Evolutionary conservation across 2,797 vertebrate species (phyloP).

Genomic region (Aplochiton taeniatus): DNA sequence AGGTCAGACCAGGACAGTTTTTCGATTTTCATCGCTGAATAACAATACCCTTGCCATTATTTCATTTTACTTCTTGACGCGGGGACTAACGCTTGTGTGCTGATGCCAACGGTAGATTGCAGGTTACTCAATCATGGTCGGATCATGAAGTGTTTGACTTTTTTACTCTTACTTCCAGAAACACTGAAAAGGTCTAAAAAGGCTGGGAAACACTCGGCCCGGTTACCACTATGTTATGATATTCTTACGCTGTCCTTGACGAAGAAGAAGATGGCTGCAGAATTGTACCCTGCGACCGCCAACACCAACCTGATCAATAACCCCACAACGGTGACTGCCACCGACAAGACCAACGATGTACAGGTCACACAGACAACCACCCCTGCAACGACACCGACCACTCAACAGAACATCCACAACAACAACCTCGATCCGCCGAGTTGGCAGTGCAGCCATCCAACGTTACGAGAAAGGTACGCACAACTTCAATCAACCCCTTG

Average conservation of each 20-base stretch:
- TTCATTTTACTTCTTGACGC: constrained; percentile 22
- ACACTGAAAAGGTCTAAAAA: constrained; percentile 89
- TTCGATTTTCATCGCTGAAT: neutral
- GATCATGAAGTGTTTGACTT: constrained; percentile 93
- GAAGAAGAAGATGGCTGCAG: constrained; percentile 92
- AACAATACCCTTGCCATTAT: neutral
- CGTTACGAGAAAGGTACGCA: constrained; percentile 89
- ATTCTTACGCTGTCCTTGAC: constrained; percentile 79
- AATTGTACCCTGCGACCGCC: constrained; percentile 81
- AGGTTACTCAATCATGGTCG: constrained; percentile 84
- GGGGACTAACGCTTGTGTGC: constrained; percentile 47
- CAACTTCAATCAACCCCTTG: too few relatives aligned
- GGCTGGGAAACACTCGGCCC: constrained; percentile 73
- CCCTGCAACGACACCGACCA: constrained; percentile 71
- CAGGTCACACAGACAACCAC: constrained; percentile 72
- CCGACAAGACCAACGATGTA: constrained; percentile 79
- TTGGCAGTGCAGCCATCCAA: constrained; percentile 91
- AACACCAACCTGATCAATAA: constrained; percentile 78
- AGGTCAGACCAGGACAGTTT: neutral
- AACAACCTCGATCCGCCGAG: constrained; percentile 86
- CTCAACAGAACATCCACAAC: constrained; percentile 88
- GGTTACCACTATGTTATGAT: constrained; percentile 82
- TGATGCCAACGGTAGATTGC: constrained; percentile 90
- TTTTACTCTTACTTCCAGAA: constrained; percentile 91
- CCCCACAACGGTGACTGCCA: constrained; percentile 72